Percentiles rank a stretch among this genome's conserved stretches.
These are phyloP conservation scores for Oncorhynchus clarkii DNA, from an alignment of 2,113 vertebrate genomes.

Conservation along the genomic window DNA sequence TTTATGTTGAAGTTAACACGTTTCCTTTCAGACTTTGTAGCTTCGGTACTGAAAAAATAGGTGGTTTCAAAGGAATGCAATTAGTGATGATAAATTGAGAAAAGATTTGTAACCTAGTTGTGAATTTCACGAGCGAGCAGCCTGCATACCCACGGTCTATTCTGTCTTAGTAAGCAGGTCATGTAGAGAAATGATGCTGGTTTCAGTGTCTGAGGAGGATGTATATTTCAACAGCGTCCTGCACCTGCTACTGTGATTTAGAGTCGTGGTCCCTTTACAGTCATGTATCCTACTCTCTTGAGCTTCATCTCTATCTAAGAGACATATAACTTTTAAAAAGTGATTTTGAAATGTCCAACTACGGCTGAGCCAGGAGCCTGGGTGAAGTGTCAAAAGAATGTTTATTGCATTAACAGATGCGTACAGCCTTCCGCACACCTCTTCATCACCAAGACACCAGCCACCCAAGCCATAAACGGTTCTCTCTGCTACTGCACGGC, in stretches of 20 bases:
- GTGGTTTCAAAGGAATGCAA: not conserved
- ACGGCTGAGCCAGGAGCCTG: conserved; percentile 29
- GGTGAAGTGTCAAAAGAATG: conserved; percentile 43
- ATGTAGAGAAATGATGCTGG: conserved; percentile 32
- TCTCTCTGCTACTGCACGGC: too few relatives aligned
- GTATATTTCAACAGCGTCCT: not conserved
- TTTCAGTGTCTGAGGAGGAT: not conserved
- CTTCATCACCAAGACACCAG: not conserved
- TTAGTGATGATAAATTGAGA: too few relatives aligned
- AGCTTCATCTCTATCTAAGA: conserved; percentile 34
- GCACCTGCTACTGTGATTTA: conserved; percentile 17
- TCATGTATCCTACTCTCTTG: conserved; percentile 37
- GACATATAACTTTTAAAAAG: conserved; percentile 38
- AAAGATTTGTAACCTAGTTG: too few relatives aligned
- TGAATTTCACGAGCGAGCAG: not conserved
- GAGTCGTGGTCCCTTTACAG: conserved; percentile 18
- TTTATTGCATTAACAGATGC: conserved; percentile 54
- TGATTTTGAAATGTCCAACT: conserved; percentile 38
- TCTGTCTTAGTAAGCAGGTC: conserved; percentile 25
- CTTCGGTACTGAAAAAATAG: conserved; percentile 1
- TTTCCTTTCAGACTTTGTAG: not conserved
- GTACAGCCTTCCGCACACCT: conserved; percentile 45
- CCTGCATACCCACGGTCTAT: conserved; percentile 9
- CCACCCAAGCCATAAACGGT: too few relatives aligned
- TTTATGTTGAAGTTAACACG: not conserved